A percentile compares a stretch with the other conserved stretches of the same genome.
phyloP scores from a whole-genome alignment of 2,113 vertebrate species.

The Equus quagga region DNA sequence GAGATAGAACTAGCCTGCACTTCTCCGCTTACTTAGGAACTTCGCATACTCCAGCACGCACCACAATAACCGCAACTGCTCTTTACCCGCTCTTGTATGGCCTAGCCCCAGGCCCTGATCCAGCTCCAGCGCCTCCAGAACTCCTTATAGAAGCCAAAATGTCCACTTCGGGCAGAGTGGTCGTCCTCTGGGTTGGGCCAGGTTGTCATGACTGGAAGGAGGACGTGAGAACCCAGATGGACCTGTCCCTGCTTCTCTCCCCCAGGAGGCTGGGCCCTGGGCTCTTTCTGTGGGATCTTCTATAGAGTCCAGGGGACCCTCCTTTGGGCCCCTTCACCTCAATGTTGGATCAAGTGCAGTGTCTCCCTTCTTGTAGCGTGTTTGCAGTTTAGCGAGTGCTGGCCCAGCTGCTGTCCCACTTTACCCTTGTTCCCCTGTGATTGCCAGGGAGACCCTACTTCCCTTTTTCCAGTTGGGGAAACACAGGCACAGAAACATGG shows the following conservation, averaged over 20 bases:
- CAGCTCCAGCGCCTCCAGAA: no score
- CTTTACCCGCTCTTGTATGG: background rate
- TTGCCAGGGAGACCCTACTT: fast-evolving
- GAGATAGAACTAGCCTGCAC: background rate
- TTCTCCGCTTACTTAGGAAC: background rate
- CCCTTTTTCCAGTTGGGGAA: background rate
- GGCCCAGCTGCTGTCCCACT: fast-evolving
- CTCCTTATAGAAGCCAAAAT: background rate
- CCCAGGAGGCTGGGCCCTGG: background rate
- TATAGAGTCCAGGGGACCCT: background rate
- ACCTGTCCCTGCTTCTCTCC: no score
- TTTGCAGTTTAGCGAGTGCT: background rate
- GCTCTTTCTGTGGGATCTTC: background rate
- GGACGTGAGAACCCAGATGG: background rate
- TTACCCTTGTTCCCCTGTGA: no score
- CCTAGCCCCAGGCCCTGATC: background rate
- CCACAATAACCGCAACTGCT: background rate
- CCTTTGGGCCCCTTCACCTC: background rate
- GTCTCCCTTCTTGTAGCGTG: background rate
- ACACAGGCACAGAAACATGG: background rate
- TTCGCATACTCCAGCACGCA: fast-evolving
- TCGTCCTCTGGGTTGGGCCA: background rate
- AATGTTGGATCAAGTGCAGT: background rate
- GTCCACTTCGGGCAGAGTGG: background rate
- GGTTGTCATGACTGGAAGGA: fast-evolving